Evolutionary conservation across 2,797 vertebrate genomes (phyloP).

Genomic region (Prunella strophiata): DNA sequence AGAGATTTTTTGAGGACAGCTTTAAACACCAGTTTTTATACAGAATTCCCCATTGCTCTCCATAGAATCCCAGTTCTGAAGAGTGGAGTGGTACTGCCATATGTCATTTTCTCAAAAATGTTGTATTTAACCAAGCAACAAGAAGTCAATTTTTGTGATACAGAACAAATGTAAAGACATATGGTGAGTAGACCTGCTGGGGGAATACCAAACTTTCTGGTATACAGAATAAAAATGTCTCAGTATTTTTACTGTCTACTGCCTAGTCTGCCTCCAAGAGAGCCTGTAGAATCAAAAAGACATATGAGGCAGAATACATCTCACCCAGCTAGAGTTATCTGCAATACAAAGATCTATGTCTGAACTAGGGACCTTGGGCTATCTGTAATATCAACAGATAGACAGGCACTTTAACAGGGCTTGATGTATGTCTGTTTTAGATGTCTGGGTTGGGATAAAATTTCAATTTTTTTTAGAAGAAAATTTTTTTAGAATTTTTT

Average conservation of each 20-base stretch:
- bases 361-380: background rate
- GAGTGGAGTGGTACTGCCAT: background rate
- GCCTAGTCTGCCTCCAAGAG: conserved; percentile 16
- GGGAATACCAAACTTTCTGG: conserved; percentile 52
- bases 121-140: conserved; percentile 54
- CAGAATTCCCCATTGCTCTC: conserved; percentile 45
- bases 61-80: conserved; percentile 1
- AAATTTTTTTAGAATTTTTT: background rate
- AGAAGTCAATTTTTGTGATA: conserved; percentile 53
- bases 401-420: background rate
- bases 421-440: background rate
- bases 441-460: background rate
- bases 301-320: background rate
- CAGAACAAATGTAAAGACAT: conserved; percentile 66
- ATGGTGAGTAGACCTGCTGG: conserved; percentile 59
- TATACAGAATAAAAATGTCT: conserved; percentile 10
- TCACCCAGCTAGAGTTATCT: background rate
- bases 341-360: background rate
- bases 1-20: conserved; percentile 1
- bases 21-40: conserved; percentile 21
- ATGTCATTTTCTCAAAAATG: conserved; percentile 46
- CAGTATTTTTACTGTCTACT: conserved; percentile 50
- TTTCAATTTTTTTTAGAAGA: background rate
- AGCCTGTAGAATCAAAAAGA: background rate
- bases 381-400: background rate